Evolutionary conservation across 2,888 invertebrate species (phyloP).

Genomic region (Branchinecta sandiegonensis): DNA sequence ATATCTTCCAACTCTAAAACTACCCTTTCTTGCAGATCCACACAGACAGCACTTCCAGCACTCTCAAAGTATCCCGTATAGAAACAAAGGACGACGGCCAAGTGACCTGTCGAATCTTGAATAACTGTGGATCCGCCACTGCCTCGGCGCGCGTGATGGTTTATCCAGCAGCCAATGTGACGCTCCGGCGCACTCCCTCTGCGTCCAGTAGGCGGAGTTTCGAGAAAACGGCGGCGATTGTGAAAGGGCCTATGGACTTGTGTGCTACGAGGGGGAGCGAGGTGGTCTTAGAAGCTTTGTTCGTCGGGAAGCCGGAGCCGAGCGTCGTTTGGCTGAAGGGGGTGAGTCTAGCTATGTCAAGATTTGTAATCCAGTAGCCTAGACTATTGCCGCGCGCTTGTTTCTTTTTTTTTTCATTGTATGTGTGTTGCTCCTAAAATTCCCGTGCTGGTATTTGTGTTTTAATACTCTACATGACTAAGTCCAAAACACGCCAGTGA

Average conservation of each 20-base stretch:
- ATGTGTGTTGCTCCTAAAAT: too few relatives aligned
- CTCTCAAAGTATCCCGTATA: too few relatives aligned
- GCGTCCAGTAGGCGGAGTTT: not conserved
- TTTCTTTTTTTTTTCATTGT: too few relatives aligned
- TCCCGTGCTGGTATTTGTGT: too few relatives aligned
- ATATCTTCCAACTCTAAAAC: too few relatives aligned
- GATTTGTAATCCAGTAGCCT: too few relatives aligned
- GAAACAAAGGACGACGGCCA: too few relatives aligned
- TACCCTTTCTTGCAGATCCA: too few relatives aligned
- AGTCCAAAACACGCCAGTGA: too few relatives aligned
- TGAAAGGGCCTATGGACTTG: slow-evolving; percentile 37
- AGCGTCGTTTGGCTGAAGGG: slow-evolving; percentile 52
- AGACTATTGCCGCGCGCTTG: too few relatives aligned
- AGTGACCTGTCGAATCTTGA: not conserved
- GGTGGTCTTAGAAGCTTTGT: slow-evolving; percentile 47
- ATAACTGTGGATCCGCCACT: not conserved
- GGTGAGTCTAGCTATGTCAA: slow-evolving; percentile 38
- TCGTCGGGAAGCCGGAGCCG: slow-evolving; percentile 48
- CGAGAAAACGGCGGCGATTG: slow-evolving; percentile 27
- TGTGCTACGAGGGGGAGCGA: slow-evolving; percentile 47
- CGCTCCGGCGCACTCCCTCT: not conserved
- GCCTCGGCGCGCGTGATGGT: not conserved
- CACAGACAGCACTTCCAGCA: too few relatives aligned
- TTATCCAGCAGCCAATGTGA: not conserved
- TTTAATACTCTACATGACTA: too few relatives aligned